Base-by-base conservation (phyloP, 1,140 invertebrate species). In the Lethocerus indicus region DNA sequence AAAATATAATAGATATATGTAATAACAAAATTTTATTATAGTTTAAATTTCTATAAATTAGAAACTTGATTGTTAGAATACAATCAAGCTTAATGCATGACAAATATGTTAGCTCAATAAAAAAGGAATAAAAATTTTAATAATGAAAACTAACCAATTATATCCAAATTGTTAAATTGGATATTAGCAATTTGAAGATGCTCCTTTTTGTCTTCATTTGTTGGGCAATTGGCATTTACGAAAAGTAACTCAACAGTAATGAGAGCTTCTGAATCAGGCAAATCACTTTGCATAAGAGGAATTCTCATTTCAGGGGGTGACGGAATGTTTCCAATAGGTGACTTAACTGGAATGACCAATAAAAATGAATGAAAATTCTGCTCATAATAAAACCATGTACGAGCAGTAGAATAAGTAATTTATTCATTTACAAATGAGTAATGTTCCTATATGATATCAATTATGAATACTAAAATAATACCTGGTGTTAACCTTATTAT, bases 141-240 rank as follows among this genome's bases (percentile, higher is more conserved):
- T 49, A 35, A 57, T 52, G 23, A 40, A 21, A 37, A 59, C 67
- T 68, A 60, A 84, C 81, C 81, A 56, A 94, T 93, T 29, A 96
- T 84, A 64, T 95, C 90, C 46, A 96, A 69, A 65, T 87, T 93
- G 60, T 94, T 96, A 57, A 94, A 95, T 47, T 89, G 77, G 54
- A 96, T 82, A 59, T 84, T 87, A 0, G 83, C 81, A 32, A 88
- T 78, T 50, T 81, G 75, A 20, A 86, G 61, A 42, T 75, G 72
- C 59, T 86, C 82, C 1, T 47, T 53, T 9, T 52, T 42, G 21
- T 57, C 57, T 41, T 61, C 57, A 41, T 63, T 56, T 26, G 60
- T 59, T 1, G 64, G 63, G 50, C 62, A 64, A 13, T 63, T 56
- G 2, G 78, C 72, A 49, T 74, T 74, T 5, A 91, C 76, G 39